These are phyloP conservation scores for Anoura caudifer DNA, from an alignment of 2,113 vertebrate genomes.

Conservation along the genomic window DNA sequence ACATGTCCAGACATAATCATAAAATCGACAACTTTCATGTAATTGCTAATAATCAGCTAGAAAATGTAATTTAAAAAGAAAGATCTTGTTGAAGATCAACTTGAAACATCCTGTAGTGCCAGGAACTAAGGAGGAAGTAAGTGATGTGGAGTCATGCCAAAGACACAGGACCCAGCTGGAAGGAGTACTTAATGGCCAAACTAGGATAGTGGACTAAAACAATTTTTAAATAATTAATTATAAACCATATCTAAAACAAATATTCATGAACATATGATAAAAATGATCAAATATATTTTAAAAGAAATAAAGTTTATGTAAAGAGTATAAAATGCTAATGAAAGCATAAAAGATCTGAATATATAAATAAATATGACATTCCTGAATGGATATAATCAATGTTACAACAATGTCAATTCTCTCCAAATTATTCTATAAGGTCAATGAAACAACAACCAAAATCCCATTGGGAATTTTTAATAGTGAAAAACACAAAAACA, in stretches of 20 bases:
- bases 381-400: neutral
- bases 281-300: neutral
- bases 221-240: neutral
- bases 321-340: neutral
- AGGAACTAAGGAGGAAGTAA: neutral
- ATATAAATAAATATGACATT: neutral
- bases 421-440: slow-evolving; percentile 6
- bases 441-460: slow-evolving; percentile 30
- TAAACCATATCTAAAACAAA: neutral
- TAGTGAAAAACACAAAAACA: neutral
- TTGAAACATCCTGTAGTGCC: neutral
- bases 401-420: neutral
- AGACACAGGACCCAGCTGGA: neutral
- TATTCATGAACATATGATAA: neutral
- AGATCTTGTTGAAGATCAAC: neutral
- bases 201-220: neutral
- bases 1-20: neutral
- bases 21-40: neutral
- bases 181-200: neutral
- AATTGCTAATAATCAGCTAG: neutral
- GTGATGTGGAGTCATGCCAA: neutral
- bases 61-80: neutral
- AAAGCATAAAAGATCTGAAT: neutral
- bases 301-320: neutral
- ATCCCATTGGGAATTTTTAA: neutral